Evolutionary conservation across 1,140 invertebrate species (phyloP).

Genomic region (Frieseomelitta varia): DNA sequence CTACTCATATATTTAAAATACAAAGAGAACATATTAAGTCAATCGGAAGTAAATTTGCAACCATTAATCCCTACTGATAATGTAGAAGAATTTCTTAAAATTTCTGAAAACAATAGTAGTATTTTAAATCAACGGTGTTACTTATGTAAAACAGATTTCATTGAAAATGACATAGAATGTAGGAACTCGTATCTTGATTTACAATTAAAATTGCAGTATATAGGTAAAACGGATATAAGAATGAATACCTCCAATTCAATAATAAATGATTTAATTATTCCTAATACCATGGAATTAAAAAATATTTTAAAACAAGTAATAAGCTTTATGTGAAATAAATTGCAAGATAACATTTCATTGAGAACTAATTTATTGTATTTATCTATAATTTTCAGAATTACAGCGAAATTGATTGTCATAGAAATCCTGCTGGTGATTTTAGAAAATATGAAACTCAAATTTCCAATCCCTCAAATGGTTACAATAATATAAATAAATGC

Average conservation of each 20-base stretch:
- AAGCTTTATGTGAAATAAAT: neutral
- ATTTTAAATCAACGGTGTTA: slow-evolving; percentile 72
- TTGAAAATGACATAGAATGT: slow-evolving; percentile 45
- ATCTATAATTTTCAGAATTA: slow-evolving; percentile 53
- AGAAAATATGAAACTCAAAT: slow-evolving; percentile 48
- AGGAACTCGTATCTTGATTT: slow-evolving; percentile 65
- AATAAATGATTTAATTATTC: neutral
- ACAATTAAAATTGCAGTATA: slow-evolving; percentile 69
- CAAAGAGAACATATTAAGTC: slow-evolving; percentile 66
- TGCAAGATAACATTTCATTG: neutral
- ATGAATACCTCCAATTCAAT: slow-evolving; percentile 43
- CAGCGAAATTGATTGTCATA: slow-evolving; percentile 65
- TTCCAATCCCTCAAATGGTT: slow-evolving; percentile 12
- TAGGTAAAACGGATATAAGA: slow-evolving; percentile 59
- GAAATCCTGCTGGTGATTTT: slow-evolving; percentile 71
- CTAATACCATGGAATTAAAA: slow-evolving; percentile 38
- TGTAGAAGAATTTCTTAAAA: slow-evolving; percentile 69
- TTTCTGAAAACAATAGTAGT: slow-evolving; percentile 56
- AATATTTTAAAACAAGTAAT: slow-evolving; percentile 40
- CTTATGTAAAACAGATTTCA: slow-evolving; percentile 59
- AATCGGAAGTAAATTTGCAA: slow-evolving; percentile 73
- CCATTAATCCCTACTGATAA: slow-evolving; percentile 67
- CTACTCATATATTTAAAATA: slow-evolving; percentile 73
- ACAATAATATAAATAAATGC: slow-evolving; percentile 48
- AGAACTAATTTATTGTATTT: slow-evolving; percentile 15